These are phyloP conservation scores for Pemphredon lugubris DNA, from an alignment of 2,888 invertebrate species.

Conservation along the genomic window DNA sequence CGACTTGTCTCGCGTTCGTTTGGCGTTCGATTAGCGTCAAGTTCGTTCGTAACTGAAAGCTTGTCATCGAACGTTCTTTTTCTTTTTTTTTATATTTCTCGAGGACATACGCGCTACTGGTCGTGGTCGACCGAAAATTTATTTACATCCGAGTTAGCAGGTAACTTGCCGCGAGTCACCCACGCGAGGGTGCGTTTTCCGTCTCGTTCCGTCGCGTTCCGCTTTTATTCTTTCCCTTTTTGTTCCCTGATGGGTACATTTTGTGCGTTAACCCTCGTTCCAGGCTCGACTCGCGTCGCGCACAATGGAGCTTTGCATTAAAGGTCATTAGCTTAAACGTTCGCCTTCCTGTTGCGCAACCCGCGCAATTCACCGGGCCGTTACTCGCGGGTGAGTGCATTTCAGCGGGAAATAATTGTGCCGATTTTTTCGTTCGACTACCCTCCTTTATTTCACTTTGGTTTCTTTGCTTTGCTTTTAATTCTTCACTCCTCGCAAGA, in stretches of 20 bases:
- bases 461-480: neutral
- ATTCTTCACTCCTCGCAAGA: too few relatives aligned
- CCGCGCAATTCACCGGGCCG: conserved; percentile 60
- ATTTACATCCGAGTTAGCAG: neutral
- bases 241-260: conserved; percentile 57
- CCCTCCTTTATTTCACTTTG: conserved; percentile 5
- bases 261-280: conserved; percentile 60
- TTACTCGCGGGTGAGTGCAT: conserved; percentile 40
- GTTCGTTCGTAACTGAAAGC: too few relatives aligned
- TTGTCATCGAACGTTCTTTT: too few relatives aligned
- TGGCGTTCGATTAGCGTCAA: too few relatives aligned
- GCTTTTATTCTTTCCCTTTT: conserved; percentile 35
- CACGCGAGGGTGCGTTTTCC: conserved; percentile 21
- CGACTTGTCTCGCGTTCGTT: too few relatives aligned
- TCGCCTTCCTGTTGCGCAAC: conserved; percentile 71
- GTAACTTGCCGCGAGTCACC: neutral
- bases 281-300: conserved; percentile 47
- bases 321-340: conserved; percentile 72
- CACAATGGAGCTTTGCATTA: conserved; percentile 70
- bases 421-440: conserved; percentile 41
- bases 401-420: conserved; percentile 52
- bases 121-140: neutral
- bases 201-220: conserved; percentile 5
- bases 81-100: too few relatives aligned
- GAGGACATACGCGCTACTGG: too few relatives aligned